Evolutionary conservation across 2,113 vertebrate genomes (phyloP).

Genomic region (Peromyscus maniculatus): DNA sequence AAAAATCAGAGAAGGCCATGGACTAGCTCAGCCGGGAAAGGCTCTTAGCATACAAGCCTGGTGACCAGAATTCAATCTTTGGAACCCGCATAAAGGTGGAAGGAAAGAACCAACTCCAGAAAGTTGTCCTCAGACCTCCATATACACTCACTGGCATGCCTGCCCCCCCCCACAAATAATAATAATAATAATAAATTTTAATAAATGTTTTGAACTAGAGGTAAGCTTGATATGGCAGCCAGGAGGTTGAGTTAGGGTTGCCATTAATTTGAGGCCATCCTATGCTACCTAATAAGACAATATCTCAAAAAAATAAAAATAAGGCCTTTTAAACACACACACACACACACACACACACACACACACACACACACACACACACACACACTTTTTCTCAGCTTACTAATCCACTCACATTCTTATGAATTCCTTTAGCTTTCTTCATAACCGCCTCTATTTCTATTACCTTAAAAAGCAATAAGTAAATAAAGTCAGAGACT

Average conservation of each 20-base stretch:
- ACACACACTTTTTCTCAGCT: not conserved
- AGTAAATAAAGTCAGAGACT: not conserved
- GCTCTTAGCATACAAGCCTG: not conserved
- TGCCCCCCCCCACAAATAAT: accelerated
- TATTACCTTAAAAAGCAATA: not conserved
- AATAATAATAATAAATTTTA: not conserved
- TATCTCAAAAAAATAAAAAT: not conserved
- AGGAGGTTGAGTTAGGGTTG: not conserved
- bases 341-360: too few relatives aligned
- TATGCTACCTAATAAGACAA: not conserved
- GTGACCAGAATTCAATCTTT: not conserved
- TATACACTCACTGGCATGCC: not conserved
- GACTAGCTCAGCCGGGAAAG: not conserved
- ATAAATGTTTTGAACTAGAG: not conserved
- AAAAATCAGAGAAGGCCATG: not conserved
- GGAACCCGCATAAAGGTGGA: not conserved
- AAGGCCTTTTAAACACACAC: not conserved
- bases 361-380: too few relatives aligned
- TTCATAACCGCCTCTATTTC: not conserved
- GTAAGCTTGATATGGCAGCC: not conserved
- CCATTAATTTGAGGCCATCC: not conserved
- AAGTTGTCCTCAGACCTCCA: not conserved
- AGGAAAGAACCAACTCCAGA: not conserved
- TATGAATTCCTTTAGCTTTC: not conserved
- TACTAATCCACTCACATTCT: not conserved